These are phyloP conservation scores for Chascanopsetta lugubris DNA, from an alignment of 2,113 vertebrate species.

Conservation along the genomic window DNA sequence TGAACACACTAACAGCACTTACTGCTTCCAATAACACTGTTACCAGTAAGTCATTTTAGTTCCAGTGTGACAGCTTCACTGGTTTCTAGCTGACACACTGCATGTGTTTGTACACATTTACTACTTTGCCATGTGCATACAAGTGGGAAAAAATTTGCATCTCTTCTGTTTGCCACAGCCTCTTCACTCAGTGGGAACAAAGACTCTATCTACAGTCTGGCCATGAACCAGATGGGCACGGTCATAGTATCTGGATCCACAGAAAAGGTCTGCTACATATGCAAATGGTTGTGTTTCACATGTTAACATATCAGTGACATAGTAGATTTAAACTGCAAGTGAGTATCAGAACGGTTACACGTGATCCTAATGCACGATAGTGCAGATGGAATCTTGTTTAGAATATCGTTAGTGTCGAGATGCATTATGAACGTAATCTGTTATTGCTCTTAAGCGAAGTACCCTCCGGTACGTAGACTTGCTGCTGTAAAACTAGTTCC, in stretches of 20 bases:
- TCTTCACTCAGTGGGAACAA: constrained; percentile 99
- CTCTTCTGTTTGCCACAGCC: constrained; percentile 78
- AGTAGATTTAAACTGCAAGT: too few relatives aligned
- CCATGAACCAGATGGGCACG: constrained; percentile 99
- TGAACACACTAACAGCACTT: constrained; percentile 97
- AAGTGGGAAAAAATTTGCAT: neutral
- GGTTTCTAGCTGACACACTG: too few relatives aligned
- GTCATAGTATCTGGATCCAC: constrained; percentile 98
- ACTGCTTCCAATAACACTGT: constrained; percentile 99
- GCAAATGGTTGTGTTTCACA: neutral
- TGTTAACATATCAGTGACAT: neutral
- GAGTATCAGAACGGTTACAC: too few relatives aligned
- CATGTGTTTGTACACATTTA: too few relatives aligned
- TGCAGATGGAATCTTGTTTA: too few relatives aligned
- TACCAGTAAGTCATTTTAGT: constrained; percentile 93
- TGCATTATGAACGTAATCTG: too few relatives aligned
- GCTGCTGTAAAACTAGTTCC: too few relatives aligned
- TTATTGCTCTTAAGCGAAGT: too few relatives aligned
- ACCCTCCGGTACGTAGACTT: too few relatives aligned
- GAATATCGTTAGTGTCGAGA: too few relatives aligned
- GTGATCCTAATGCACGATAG: too few relatives aligned
- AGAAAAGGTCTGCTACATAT: constrained; percentile 87
- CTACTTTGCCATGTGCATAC: fast-evolving
- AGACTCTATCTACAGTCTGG: constrained; percentile 98
- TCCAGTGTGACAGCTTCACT: neutral